A percentile compares a stretch with the other conserved stretches of the same genome.
These are phyloP conservation scores for Tenthredo notha DNA, from an alignment of 2,888 invertebrate species.

Conservation along the genomic window DNA sequence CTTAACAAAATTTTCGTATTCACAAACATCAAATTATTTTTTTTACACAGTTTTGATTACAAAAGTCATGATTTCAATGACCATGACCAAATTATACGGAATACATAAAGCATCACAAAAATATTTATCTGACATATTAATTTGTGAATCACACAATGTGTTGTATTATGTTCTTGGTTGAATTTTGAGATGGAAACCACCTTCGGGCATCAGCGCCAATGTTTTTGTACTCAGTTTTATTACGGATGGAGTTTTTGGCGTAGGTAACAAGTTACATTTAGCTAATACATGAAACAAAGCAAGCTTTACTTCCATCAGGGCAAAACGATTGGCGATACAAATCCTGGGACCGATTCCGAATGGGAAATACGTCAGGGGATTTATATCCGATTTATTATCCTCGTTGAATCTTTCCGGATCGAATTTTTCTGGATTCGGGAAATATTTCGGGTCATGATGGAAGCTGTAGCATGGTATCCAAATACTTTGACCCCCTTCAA, in stretches of 20 bases:
- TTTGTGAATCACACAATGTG: too few relatives aligned
- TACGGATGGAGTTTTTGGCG: conserved; percentile 75
- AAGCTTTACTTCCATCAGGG: conserved; percentile 65
- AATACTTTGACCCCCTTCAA: conserved; percentile 70
- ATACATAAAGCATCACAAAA: too few relatives aligned
- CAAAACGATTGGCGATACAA: conserved; percentile 43
- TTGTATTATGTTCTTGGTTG: conserved; percentile 61
- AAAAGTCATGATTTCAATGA: background rate
- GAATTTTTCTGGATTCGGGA: conserved; percentile 75
- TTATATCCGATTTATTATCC: conserved; percentile 69
- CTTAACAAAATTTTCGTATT: too few relatives aligned
- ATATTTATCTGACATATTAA: too few relatives aligned
- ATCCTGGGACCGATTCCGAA: conserved; percentile 42
- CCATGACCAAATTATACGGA: too few relatives aligned
- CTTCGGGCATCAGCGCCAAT: conserved; percentile 68
- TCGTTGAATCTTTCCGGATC: conserved; percentile 76
- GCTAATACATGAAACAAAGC: conserved; percentile 64
- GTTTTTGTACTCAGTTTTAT: conserved; percentile 68
- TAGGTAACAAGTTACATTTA: conserved; percentile 65
- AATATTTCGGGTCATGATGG: conserved; percentile 74
- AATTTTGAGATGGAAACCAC: conserved; percentile 75
- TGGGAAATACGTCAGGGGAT: conserved; percentile 72
- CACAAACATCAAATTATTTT: too few relatives aligned
- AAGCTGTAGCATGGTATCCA: conserved; percentile 72
- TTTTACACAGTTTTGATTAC: background rate